phyloP scores from a whole-genome alignment of 2,797 vertebrate genomes.

The Oreochromis grahami region DNA sequence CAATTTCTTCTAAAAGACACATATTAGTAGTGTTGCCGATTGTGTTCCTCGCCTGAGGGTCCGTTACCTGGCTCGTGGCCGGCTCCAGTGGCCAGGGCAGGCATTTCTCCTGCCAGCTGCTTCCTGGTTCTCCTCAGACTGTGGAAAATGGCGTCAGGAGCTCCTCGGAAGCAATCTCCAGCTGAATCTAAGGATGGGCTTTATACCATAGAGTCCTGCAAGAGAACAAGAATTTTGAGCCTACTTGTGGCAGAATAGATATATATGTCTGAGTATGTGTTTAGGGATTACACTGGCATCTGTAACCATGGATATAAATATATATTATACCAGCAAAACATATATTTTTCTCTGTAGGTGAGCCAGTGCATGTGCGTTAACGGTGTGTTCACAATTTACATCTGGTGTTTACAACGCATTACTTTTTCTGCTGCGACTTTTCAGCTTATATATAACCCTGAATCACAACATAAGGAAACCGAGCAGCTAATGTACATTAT shows the following conservation, averaged over 20 bases:
- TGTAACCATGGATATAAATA: constrained; percentile 5
- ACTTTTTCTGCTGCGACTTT: constrained; percentile 11
- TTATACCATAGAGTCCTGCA: constrained; percentile 75
- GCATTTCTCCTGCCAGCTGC: constrained; percentile 79
- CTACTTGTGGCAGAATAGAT: constrained; percentile 5
- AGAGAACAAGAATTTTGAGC: constrained; percentile 65
- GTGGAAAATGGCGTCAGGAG: constrained; percentile 48
- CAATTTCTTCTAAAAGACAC: neutral
- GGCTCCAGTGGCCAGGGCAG: constrained; percentile 86
- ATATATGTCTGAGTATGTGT: constrained; percentile 25
- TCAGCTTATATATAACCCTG: neutral
- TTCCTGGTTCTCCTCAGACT: constrained; percentile 52
- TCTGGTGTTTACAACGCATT: constrained; percentile 22
- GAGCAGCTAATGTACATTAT: neutral
- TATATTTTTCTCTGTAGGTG: neutral
- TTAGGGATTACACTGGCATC: neutral
- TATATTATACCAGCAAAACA: neutral
- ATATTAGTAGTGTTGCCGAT: neutral
- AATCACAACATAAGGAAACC: neutral
- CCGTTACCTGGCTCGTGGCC: constrained; percentile 86
- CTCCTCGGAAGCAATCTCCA: constrained; percentile 51
- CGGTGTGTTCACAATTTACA: constrained; percentile 23
- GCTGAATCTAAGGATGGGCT: constrained; percentile 41
- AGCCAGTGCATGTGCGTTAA: constrained; percentile 1
- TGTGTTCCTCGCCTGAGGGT: neutral